phyloP scores from a whole-genome alignment of 2,888 invertebrate genomes.

The Pecten maximus region DNA sequence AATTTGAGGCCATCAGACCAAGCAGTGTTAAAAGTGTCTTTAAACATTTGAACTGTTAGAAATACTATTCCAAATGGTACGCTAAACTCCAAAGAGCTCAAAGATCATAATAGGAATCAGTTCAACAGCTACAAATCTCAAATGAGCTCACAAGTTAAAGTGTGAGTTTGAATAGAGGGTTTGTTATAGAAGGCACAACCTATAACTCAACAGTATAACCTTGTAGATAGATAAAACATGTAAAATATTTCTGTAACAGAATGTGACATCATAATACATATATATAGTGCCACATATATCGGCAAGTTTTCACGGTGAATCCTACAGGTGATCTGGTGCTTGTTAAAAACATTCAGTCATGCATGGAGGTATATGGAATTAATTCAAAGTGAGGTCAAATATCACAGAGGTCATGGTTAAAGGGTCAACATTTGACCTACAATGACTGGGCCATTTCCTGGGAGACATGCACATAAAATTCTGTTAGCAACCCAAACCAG shows the following conservation, averaged over 20 bases:
- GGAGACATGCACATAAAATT: not conserved
- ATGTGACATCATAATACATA: not conserved
- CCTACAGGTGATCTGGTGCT: constrained; percentile 25
- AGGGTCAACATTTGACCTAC: constrained; percentile 7
- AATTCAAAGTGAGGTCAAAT: not conserved
- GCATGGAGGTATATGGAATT: constrained; percentile 12
- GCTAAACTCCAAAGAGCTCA: not conserved
- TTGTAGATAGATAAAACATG: not conserved
- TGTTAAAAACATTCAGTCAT: constrained; percentile 5
- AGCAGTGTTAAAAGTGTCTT: not conserved
- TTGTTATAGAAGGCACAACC: not conserved
- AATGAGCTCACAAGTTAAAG: not conserved
- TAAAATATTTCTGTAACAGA: not conserved
- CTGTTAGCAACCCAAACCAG: constrained; percentile 32
- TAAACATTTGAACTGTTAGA: not conserved
- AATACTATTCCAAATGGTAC: not conserved
- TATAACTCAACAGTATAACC: not conserved
- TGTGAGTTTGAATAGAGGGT: not conserved
- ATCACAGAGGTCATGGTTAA: constrained; percentile 33
- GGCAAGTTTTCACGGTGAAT: constrained; percentile 23
- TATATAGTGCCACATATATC: not conserved
- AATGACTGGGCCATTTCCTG: not conserved
- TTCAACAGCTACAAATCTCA: not conserved
- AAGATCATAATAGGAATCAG: not conserved
- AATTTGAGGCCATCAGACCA: no score